phyloP scores from a whole-genome alignment of 2,797 vertebrate species.

The Spheniscus humboldti region DNA sequence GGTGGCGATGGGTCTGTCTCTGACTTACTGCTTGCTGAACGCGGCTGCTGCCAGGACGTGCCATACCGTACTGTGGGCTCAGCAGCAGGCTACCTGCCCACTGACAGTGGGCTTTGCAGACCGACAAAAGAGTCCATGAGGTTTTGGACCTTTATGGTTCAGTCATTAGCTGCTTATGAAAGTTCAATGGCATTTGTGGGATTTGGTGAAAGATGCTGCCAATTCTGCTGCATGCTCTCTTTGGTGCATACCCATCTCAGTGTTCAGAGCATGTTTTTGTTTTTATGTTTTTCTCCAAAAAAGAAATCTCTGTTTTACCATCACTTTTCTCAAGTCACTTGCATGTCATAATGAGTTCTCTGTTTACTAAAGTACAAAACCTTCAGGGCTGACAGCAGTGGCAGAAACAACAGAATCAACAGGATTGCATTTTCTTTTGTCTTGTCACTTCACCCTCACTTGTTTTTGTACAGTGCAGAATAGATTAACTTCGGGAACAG shows the following conservation, averaged over 20 bases:
- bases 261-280: neutral
- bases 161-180: neutral
- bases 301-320: neutral
- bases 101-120: neutral
- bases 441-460: neutral
- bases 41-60: neutral
- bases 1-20: neutral
- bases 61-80: too few relatives aligned
- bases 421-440: conserved; percentile 10
- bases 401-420: conserved; percentile 19
- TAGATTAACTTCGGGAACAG: neutral
- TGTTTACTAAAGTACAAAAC: conserved; percentile 18
- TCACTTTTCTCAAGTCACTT: neutral
- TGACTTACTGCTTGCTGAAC: neutral
- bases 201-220: neutral
- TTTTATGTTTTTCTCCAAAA: neutral
- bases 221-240: neutral
- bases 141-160: neutral
- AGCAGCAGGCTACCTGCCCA: neutral
- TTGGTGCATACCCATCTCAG: neutral
- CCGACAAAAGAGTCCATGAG: neutral
- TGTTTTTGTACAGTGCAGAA: neutral
- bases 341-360: neutral
- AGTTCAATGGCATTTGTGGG: neutral
- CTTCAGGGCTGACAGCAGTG: neutral